phyloP scores from a whole-genome alignment of 2,888 invertebrate genomes.

The Harpalus rubripes region DNA sequence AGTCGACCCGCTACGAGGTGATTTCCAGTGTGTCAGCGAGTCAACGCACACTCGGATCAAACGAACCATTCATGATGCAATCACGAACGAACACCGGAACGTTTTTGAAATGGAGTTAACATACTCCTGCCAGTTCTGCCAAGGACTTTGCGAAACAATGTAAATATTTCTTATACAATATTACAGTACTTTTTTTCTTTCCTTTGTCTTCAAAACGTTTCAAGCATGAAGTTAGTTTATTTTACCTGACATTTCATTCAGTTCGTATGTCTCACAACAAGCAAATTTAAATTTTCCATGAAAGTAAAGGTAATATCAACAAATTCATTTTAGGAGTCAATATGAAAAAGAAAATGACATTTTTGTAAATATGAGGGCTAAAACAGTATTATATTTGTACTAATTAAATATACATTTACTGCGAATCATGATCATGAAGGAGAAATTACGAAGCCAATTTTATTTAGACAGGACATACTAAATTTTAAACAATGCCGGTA shows the following conservation, averaged over 20 bases:
- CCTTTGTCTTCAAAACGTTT: constrained; percentile 17
- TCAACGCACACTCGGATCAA: constrained; percentile 53
- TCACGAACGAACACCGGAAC: constrained; percentile 49
- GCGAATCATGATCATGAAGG: no score
- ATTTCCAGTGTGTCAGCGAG: constrained; percentile 64
- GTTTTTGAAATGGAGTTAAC: constrained; percentile 46
- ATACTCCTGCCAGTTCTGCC: constrained; percentile 20
- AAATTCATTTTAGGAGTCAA: no score
- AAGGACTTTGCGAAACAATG: constrained; percentile 23
- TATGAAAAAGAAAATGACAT: no score
- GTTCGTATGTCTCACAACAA: background rate
- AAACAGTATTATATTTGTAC: no score
- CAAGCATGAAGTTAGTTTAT: constrained; percentile 32
- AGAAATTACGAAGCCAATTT: no score
- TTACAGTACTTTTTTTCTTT: constrained; percentile 39
- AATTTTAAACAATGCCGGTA: no score
- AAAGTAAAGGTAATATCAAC: background rate
- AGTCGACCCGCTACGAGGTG: constrained; percentile 41
- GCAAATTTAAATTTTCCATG: background rate
- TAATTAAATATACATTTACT: no score
- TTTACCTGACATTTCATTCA: background rate
- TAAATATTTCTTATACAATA: constrained; percentile 46
- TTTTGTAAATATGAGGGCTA: no score
- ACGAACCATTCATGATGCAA: constrained; percentile 66
- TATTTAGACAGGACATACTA: no score